phyloP scores from a whole-genome alignment of 2,113 vertebrate species.

The Lontra canadensis region DNA sequence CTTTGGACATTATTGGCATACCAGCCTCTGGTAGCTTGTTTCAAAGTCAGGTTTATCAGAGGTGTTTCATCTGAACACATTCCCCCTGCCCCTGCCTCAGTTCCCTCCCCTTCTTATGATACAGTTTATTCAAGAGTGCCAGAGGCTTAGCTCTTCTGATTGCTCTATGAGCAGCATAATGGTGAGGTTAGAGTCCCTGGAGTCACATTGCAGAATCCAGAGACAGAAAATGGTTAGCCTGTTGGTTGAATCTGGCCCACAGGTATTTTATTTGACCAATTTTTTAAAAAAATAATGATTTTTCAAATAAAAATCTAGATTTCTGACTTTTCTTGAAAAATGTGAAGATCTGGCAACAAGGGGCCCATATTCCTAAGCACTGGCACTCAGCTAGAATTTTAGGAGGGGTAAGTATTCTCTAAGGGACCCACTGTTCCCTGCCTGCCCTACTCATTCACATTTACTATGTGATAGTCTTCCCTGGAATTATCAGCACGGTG shows the following conservation, averaged over 20 bases:
- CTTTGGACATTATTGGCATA: not conserved
- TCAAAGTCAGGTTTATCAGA: not conserved
- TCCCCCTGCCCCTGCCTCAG: not conserved
- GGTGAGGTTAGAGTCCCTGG: not conserved
- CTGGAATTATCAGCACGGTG: too few species aligned
- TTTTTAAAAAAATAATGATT: not conserved
- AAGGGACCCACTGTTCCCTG: not conserved
- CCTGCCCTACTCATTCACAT: too few species aligned
- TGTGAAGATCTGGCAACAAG: not conserved
- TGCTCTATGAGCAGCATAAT: not conserved
- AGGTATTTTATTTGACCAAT: not conserved
- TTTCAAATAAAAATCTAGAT: slow-evolving; percentile 24
- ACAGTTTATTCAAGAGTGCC: too few species aligned
- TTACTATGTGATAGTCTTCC: too few species aligned
- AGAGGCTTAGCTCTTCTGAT: not conserved
- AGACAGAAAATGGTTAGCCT: not conserved
- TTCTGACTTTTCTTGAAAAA: not conserved
- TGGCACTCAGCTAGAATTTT: not conserved
- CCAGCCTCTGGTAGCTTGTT: not conserved
- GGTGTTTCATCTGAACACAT: not conserved
- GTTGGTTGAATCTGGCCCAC: not conserved
- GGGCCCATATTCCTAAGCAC: not conserved
- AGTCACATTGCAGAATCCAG: not conserved
- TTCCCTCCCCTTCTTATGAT: too few species aligned
- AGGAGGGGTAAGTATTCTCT: not conserved